phyloP scores from a whole-genome alignment of 2,888 invertebrate species.

The Prosopocoilus inquinatus region DNA sequence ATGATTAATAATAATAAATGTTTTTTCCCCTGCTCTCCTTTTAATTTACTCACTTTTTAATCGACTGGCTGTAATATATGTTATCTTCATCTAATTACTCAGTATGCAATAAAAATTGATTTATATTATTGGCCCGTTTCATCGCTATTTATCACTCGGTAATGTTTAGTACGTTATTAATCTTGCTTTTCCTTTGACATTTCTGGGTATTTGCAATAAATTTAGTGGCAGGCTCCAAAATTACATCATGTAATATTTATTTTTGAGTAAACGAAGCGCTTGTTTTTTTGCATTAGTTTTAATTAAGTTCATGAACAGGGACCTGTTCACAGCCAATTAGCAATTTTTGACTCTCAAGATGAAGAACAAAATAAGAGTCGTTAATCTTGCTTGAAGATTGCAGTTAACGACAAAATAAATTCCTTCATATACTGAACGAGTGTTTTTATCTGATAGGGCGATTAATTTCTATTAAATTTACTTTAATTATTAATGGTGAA shows the following conservation, averaged over 20 bases:
- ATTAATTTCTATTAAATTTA: too few species aligned
- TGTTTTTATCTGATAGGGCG: too few species aligned
- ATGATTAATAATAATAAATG: neutral
- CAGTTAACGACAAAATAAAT: too few species aligned
- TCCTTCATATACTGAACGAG: too few species aligned
- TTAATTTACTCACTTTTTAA: neutral
- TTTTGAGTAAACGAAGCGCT: too few species aligned
- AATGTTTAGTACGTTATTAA: conserved; percentile 1
- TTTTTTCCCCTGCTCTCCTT: neutral
- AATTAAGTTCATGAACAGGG: too few species aligned
- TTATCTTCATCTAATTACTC: conserved; percentile 6
- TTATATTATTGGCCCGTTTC: neutral
- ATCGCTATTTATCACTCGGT: neutral
- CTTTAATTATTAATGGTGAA: too few species aligned
- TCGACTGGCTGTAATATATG: conserved; percentile 1
- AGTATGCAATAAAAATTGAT: neutral
- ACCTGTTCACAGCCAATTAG: too few species aligned
- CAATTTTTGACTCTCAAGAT: too few species aligned
- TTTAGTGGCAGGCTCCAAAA: neutral
- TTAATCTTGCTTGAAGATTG: too few species aligned
- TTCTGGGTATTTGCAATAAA: neutral
- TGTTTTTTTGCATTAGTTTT: too few species aligned
- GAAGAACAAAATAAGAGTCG: too few species aligned
- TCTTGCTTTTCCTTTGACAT: neutral
- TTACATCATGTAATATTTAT: neutral